Evolutionary conservation across 1,140 invertebrate species (phyloP), one percentile per base, ranked within the genome.

Genomic region (Cydia pomonella): DNA sequence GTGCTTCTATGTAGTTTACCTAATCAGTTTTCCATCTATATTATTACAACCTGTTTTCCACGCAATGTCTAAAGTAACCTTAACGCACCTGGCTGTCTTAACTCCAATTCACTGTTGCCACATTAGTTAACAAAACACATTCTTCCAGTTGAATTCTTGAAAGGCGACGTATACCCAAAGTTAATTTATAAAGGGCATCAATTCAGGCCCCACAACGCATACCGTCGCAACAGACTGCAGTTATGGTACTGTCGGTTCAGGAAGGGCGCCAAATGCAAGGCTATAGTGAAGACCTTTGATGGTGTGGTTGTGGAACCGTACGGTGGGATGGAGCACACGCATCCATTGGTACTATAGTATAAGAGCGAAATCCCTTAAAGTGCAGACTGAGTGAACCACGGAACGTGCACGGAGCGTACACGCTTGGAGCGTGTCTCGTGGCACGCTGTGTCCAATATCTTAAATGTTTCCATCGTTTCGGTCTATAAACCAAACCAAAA

Each of bases 191-290:
- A 79, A 29, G 87, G 87, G 0, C 83, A 79, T 64, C 75, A 84
- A 7, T 87, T 83, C 69, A 75, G 84, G 41, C 85, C 85, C 2
- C 87, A 88, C 59, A 88, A 88, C 59, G 87, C 87, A 0, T 84
- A 88, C 69, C 72, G 86, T 0, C 78, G 81, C 25, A 81, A 79
- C 5, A 77, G 76, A 27, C 16, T 84, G 47, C 86, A 87, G 27
- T 72, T 88, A 0, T 88, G 86, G 86, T 88, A 88, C 76, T 88
- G 86, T 74, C 81, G 75, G 21, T 82, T 80, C 41, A 77, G 86
- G 38, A 83, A 82, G 27, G 82, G 82, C 9, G 76, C 75, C 3
- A 77, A 79, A 2, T 88, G 86, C 29, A 80, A 73, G 9, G 86
- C 82, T 0, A 77, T 82, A n/a, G 73, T 87, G 0, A 81, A 81